Evolutionary conservation across 2,888 invertebrate species (phyloP), one percentile per base, ranked within the genome.

Genomic region (Caenorhabditis zanzibari): DNA sequence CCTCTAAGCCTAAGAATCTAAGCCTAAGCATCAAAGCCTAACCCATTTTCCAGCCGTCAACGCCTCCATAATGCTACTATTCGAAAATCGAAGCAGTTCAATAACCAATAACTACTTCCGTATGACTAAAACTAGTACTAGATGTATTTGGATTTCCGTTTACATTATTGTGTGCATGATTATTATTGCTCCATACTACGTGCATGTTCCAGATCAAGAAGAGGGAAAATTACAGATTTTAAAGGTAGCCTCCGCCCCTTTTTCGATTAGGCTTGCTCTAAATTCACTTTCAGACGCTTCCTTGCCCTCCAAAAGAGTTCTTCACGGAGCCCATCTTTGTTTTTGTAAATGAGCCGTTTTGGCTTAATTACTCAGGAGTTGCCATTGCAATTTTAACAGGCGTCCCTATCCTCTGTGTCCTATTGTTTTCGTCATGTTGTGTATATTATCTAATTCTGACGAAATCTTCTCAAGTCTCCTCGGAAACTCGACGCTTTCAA

Each of bases 401-500:
- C 16, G 3, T 32, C 2, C 35, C 12, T 22, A 2, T 19, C 2
- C 24, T 59, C 10, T 9, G 10, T 9, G 12, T 38, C 9, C 19
- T 22, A 22, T 35, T 59, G 0, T 59, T 59, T 12, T 38, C 59
- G 0, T 2, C 22, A 9, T 59, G 59, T 22, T 59, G 59, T 59
- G 7, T 59, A 7, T 59, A 38, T 12, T 59, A 59, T 24, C 59
- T 59, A 5, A 28, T 58, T 35, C 5, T 35, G 5, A 9, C n/a
- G 3, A 58, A 32, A 35, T 26, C 12, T 6, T 58, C 58, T 14
- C 59, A 59, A 19, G 56, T 59, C 12, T 59, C 59, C 2, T 1
- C 35, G 10, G 32, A 59, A 59, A 59, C 59, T 5, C 38, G 59
- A 12, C 59, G 59, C 1, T 22, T 59, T 6, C 59, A 38, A 22